A percentile compares a stretch with the other conserved stretches of the same genome.
These are phyloP conservation scores for Microplitis manilae DNA, from an alignment of 2,888 invertebrate genomes.

Conservation along the genomic window DNA sequence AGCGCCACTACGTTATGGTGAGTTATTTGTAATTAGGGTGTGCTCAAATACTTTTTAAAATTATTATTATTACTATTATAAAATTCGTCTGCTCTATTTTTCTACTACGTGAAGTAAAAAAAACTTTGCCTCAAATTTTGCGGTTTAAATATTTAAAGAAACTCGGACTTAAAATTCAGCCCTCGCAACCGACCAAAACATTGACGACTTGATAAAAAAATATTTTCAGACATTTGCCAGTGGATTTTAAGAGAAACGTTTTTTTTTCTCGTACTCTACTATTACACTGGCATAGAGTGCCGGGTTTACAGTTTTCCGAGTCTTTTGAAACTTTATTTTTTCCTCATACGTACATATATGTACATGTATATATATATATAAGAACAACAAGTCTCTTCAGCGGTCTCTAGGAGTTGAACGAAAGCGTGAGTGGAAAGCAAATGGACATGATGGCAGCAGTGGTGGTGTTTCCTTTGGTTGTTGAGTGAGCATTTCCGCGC, in stretches of 20 bases:
- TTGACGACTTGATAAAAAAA: neutral
- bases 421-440: slow-evolving; percentile 37
- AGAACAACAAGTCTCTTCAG: neutral
- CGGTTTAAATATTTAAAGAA: neutral
- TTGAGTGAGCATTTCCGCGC: slow-evolving; percentile 24
- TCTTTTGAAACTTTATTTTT: neutral
- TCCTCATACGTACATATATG: neutral
- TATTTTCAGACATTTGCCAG: neutral
- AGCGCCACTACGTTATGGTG: slow-evolving; percentile 91
- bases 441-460: slow-evolving; percentile 40
- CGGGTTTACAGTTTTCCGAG: neutral
- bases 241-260: neutral
- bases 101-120: too few species aligned
- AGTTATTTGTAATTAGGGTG: slow-evolving; percentile 68
- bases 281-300: neutral
- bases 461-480: slow-evolving; percentile 47
- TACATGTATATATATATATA: neutral
- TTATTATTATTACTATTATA: too few species aligned
- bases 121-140: neutral
- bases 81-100: too few species aligned
- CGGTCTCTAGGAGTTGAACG: neutral
- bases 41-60: neutral
- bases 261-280: neutral
- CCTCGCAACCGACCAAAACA: neutral
- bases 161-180: neutral